Evolutionary conservation across 2,797 vertebrate genomes (phyloP).

Genomic region (Catostomus latipinnis): DNA sequence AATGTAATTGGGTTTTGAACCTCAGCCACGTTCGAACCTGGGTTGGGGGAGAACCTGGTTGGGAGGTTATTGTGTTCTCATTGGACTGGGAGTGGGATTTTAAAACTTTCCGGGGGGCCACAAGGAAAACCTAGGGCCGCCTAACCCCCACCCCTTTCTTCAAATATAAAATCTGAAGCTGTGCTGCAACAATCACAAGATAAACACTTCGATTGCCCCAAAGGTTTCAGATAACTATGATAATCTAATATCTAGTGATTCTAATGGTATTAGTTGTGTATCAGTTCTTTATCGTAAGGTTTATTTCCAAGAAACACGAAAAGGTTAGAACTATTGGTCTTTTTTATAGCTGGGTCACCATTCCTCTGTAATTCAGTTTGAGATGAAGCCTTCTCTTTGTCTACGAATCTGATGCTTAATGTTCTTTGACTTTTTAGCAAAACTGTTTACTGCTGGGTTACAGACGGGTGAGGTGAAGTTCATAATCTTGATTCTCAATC

Average conservation of each 20-base stretch:
- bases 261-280: not conserved
- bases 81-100: too few relatives aligned
- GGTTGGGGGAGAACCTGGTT: too few relatives aligned
- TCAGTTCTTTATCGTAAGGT: not conserved
- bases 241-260: slow-evolving; percentile 12
- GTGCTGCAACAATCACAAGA: not conserved
- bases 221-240: slow-evolving; percentile 4
- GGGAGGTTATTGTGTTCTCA: too few relatives aligned
- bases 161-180: not conserved
- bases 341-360: not conserved
- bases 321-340: not conserved
- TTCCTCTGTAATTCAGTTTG: slow-evolving; percentile 10
- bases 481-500: slow-evolving; percentile 1
- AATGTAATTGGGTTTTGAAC: too few relatives aligned
- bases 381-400: slow-evolving; percentile 11
- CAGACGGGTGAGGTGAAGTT: slow-evolving; percentile 12
- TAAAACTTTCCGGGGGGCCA: too few relatives aligned
- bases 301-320: not conserved
- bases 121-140: too few relatives aligned
- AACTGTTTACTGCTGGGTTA: not conserved
- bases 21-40: too few relatives aligned
- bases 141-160: too few relatives aligned
- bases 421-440: slow-evolving; percentile 1
- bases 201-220: not conserved
- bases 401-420: not conserved